Conservation (phyloP, 2,113 vertebrate species). For the Xyrauchen texanus region DNA sequence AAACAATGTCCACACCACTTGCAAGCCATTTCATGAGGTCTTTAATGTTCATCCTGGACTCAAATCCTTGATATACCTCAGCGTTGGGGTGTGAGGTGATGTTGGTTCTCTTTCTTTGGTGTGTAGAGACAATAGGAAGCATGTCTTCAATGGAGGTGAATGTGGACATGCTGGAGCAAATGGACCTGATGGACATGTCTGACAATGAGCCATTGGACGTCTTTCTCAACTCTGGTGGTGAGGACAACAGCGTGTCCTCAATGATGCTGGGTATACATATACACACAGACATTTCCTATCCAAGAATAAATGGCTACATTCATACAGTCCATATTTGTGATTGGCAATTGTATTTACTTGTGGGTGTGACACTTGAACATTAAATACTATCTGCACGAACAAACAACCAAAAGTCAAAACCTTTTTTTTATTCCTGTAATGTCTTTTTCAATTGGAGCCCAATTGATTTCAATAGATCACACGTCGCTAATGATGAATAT, state of each 20-base stretch:
- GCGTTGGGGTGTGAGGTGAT: neutral
- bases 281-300: no score
- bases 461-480: neutral
- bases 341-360: no score
- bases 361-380: no score
- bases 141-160: constrained; percentile 99
- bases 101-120: constrained; percentile 22
- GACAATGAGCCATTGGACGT: constrained; percentile 97
- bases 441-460: neutral
- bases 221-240: constrained; percentile 90
- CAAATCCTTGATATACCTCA: constrained; percentile 52
- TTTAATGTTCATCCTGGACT: constrained; percentile 58
- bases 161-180: constrained; percentile 96
- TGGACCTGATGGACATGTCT: constrained; percentile 96
- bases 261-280: constrained; percentile 78
- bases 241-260: constrained; percentile 82
- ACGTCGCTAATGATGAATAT: constrained; percentile 7
- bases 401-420: no score
- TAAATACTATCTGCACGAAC: no score
- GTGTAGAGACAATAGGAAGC: constrained; percentile 92
- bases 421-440: no score
- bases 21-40: no score
- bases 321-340: no score
- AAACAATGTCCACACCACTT: no score
- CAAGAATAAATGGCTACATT: no score